Conservation (phyloP, 2,888 invertebrate species). For the Lumbricus terrestris region DNA sequence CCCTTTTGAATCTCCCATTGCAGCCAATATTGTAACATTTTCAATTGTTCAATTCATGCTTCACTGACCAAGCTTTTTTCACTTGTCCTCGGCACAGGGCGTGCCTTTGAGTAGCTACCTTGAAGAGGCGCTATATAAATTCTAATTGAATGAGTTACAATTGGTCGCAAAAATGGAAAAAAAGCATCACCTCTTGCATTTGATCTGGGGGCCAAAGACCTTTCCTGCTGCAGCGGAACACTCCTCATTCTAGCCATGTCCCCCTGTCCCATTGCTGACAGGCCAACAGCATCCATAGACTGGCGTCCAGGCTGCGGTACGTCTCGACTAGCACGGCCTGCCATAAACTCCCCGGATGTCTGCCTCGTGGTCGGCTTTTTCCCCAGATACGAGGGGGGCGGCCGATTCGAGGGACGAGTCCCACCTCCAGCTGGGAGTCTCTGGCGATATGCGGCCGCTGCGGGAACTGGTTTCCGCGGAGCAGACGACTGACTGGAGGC, state of each 20-base stretch:
- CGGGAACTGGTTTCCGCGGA: background rate
- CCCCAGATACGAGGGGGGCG: background rate
- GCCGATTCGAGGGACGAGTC: background rate
- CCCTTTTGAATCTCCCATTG: no score
- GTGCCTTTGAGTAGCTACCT: no score
- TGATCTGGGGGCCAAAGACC: background rate
- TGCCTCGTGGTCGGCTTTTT: background rate
- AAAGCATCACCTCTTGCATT: conserved; percentile 3
- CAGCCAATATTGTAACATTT: no score
- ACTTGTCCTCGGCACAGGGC: no score
- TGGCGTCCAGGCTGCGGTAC: background rate
- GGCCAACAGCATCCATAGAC: background rate
- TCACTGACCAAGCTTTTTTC: no score
- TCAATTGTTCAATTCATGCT: no score
- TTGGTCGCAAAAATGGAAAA: background rate
- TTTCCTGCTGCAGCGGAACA: background rate
- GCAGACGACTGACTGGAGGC: background rate
- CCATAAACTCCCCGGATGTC: background rate
- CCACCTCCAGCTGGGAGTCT: background rate
- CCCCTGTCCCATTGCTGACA: background rate
- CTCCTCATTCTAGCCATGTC: background rate
- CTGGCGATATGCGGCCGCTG: background rate
- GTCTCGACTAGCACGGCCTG: background rate
- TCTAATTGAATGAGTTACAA: no score
- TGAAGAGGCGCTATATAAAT: no score